Conservation (phyloP, 1,140 invertebrate genomes). For the Drosophila persimilis region DNA sequence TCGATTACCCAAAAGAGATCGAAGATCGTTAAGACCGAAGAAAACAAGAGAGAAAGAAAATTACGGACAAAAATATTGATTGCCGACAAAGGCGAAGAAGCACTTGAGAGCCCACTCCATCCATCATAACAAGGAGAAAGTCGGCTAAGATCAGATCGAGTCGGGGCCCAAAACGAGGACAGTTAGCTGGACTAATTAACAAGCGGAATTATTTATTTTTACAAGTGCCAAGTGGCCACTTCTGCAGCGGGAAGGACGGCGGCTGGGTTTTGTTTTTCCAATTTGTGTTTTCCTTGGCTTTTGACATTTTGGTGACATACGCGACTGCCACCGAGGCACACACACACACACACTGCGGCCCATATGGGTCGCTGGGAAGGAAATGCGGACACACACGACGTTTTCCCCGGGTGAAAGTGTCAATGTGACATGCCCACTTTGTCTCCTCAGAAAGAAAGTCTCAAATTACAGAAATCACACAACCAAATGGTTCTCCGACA, state of each 20-base stretch:
- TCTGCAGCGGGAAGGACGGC: conserved; percentile 19
- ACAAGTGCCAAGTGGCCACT: conserved; percentile 69
- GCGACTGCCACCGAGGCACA: conserved; percentile 63
- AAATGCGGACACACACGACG: conserved; percentile 70
- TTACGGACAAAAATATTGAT: conserved; percentile 11
- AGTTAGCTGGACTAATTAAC: conserved; percentile 78
- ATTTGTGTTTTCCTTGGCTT: conserved; percentile 65
- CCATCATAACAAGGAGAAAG: conserved; percentile 65
- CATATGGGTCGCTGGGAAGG: conserved; percentile 22
- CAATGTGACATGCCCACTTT: conserved; percentile 73
- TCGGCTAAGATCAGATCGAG: conserved; percentile 7
- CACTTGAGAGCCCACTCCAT: conserved; percentile 43
- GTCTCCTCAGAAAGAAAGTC: conserved; percentile 54
- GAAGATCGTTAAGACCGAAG: conserved; percentile 52
- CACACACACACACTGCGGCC: conserved; percentile 18
- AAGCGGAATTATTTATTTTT: conserved; percentile 74
- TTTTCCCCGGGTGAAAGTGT: conserved; percentile 68
- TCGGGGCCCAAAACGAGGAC: conserved; percentile 36
- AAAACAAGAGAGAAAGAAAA: conserved; percentile 44
- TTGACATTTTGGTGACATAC: conserved; percentile 72
- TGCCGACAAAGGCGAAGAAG: conserved; percentile 58
- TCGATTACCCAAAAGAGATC: conserved; percentile 61
- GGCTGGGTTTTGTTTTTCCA: conserved; percentile 72
- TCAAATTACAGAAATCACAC: conserved; percentile 76
- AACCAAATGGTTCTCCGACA: conserved; percentile 19